Percentiles rank a stretch among this genome's conserved stretches.
Evolutionary conservation across 2,888 invertebrate species (phyloP).

Genomic region (Alviniconcha strummeri): DNA sequence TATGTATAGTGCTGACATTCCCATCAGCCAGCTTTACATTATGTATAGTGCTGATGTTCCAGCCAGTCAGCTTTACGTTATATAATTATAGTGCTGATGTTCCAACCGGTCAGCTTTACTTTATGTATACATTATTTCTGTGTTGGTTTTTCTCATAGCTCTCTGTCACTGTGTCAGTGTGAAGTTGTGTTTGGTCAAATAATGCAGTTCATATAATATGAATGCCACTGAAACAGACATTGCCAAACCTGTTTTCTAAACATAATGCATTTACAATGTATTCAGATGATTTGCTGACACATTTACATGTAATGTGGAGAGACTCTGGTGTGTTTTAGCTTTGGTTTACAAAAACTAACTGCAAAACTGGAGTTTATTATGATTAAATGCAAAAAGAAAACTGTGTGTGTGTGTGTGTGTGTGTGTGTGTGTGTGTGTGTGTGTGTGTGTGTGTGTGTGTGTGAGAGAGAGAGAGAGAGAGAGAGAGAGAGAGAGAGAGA

Average conservation of each 20-base stretch:
- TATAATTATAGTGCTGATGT: no score
- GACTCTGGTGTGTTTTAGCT: background rate
- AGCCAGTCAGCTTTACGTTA: no score
- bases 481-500: background rate
- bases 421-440: slow-evolving; percentile 28
- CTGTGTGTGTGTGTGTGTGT: background rate
- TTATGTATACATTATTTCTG: no score
- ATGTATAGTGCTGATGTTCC: background rate
- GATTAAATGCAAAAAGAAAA: background rate
- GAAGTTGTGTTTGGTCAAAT: no score
- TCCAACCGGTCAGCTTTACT: no score
- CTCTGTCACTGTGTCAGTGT: no score
- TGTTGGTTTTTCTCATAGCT: no score
- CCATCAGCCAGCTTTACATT: background rate
- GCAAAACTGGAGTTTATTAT: background rate
- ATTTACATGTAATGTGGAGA: background rate
- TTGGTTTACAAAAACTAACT: no score
- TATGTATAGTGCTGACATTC: background rate
- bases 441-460: slow-evolving; percentile 19
- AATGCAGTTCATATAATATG: no score
- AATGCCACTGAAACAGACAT: background rate
- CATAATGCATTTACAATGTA: background rate
- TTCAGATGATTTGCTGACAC: background rate
- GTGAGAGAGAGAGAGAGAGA: background rate
- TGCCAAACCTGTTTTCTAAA: background rate